phyloP scores from a whole-genome alignment of 2,113 vertebrate species.

The Callospermophilus lateralis region DNA sequence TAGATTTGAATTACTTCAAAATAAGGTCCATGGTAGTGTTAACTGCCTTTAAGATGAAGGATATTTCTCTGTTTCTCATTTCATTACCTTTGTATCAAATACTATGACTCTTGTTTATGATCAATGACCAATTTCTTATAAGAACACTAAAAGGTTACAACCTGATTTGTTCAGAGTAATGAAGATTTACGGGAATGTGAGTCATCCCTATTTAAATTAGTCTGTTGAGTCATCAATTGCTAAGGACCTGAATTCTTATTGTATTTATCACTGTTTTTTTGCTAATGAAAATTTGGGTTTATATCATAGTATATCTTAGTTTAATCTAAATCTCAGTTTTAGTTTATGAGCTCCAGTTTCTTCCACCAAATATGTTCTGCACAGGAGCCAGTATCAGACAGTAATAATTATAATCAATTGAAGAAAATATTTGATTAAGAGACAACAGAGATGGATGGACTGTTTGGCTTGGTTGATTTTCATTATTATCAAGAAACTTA shows the following conservation, averaged over 20 bases:
- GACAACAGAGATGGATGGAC: background rate
- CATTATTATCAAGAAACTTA: background rate
- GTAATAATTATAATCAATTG: background rate
- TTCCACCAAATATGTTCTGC: slow-evolving; percentile 1
- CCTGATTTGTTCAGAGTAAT: slow-evolving; percentile 61
- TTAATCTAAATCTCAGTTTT: slow-evolving; percentile 50
- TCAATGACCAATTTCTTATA: slow-evolving; percentile 77
- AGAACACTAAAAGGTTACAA: slow-evolving; percentile 67
- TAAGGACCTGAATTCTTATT: background rate
- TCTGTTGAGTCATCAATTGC: slow-evolving; percentile 57
- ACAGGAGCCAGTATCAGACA: background rate
- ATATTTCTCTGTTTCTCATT: slow-evolving; percentile 59
- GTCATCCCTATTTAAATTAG: slow-evolving; percentile 67
- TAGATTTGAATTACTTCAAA: slow-evolving; percentile 63
- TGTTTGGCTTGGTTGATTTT: background rate
- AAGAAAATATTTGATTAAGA: background rate
- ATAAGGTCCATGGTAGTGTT: slow-evolving; percentile 44
- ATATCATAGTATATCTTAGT: slow-evolving; percentile 9
- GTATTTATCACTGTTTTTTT: slow-evolving; percentile 64
- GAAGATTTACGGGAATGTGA: slow-evolving; percentile 69
- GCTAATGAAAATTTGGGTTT: slow-evolving; percentile 58
- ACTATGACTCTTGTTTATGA: slow-evolving; percentile 69
- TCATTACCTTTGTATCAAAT: slow-evolving; percentile 48
- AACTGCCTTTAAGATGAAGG: slow-evolving; percentile 56
- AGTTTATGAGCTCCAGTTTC: background rate